Conservation (phyloP, 2,888 invertebrate species). For the Tupiocoris notatus region DNA sequence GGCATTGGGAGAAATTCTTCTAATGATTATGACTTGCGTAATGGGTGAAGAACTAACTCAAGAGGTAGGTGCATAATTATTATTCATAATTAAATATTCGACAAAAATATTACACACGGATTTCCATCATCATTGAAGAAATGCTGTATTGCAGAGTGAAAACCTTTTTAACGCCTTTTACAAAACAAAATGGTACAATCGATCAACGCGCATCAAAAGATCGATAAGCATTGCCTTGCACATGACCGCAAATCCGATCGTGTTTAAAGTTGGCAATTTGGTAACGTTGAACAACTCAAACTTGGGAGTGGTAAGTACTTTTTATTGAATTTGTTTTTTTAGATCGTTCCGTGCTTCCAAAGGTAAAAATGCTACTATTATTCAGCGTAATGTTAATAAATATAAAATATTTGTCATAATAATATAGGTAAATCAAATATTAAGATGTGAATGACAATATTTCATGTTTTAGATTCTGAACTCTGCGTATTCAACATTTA, state of each 20-base stretch:
- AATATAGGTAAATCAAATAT: no score
- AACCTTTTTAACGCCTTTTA: slow-evolving; percentile 1
- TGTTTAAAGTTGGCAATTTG: slow-evolving; percentile 1
- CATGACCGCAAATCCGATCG: not conserved
- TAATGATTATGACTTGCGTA: not conserved
- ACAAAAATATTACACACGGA: no score
- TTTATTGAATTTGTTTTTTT: no score
- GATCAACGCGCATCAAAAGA: slow-evolving; percentile 2
- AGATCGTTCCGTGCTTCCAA: no score
- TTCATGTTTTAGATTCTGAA: not conserved
- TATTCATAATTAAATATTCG: not conserved
- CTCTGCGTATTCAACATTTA: not conserved
- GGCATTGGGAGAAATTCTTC: not conserved
- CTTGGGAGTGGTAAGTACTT: slow-evolving; percentile 4
- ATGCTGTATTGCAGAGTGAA: not conserved
- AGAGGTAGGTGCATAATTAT: not conserved
- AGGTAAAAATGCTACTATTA: no score
- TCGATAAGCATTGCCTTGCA: not conserved
- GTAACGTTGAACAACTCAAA: not conserved
- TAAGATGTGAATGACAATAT: no score
- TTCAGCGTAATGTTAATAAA: no score
- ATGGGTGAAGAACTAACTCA: not conserved
- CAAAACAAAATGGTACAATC: slow-evolving; percentile 4
- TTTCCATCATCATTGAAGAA: no score
- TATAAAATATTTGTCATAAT: no score